phyloP scores from a whole-genome alignment of 2,888 invertebrate species.

The Melangyna quadrimaculata region DNA sequence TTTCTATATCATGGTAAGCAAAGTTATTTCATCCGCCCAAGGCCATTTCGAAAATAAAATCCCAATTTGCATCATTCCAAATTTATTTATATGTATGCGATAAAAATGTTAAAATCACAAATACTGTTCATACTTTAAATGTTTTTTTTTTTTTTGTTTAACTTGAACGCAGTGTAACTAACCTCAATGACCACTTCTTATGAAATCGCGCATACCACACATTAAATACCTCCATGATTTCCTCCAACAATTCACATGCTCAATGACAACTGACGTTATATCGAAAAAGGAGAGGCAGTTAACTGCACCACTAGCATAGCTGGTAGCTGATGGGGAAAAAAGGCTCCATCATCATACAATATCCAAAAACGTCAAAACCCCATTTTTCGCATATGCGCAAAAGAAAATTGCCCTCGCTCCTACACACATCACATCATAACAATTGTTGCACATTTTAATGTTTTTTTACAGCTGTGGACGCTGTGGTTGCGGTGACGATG shows the following conservation, averaged over 20 bases:
- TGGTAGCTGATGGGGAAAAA: not conserved
- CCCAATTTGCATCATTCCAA: slow-evolving; percentile 19
- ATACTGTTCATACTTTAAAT: slow-evolving; percentile 17
- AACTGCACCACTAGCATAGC: not conserved
- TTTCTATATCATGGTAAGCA: not conserved
- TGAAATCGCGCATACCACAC: slow-evolving; percentile 64
- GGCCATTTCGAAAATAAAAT: slow-evolving; percentile 17
- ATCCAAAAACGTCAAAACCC: slow-evolving; percentile 61
- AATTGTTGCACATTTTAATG: slow-evolving; percentile 66
- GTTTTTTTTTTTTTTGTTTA: too few relatives aligned
- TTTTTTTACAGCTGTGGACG: not conserved
- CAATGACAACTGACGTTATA: slow-evolving; percentile 30
- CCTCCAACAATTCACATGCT: slow-evolving; percentile 10
- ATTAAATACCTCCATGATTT: slow-evolving; percentile 55
- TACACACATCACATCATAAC: slow-evolving; percentile 56
- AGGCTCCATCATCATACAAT: slow-evolving; percentile 30
- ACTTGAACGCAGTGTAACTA: not conserved
- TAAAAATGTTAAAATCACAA: slow-evolving; percentile 19
- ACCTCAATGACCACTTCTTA: slow-evolving; percentile 54
- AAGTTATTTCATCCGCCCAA: slow-evolving; percentile 11
- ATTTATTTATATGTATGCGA: not conserved
- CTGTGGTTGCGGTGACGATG: not conserved
- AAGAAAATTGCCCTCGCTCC: slow-evolving; percentile 55
- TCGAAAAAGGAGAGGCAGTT: slow-evolving; percentile 53
- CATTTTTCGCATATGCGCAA: slow-evolving; percentile 55